Conservation (phyloP, 1,140 invertebrate species). For the Drosophila nasuta region DNA sequence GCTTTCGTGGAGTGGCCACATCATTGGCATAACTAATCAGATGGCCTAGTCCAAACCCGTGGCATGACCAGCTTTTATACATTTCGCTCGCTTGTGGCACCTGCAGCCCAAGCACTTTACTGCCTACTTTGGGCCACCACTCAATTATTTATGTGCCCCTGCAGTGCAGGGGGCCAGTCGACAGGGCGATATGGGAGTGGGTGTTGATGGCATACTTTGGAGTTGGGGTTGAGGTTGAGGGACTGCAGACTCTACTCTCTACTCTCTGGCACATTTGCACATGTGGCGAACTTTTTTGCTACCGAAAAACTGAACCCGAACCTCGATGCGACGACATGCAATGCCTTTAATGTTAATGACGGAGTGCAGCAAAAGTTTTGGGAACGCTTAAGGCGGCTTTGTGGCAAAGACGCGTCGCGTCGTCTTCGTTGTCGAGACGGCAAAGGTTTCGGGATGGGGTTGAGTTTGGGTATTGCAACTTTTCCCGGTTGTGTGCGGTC, state of each 20-base stretch:
- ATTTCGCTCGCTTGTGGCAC: slow-evolving; percentile 46
- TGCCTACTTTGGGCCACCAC: slow-evolving; percentile 76
- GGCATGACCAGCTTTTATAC: slow-evolving; percentile 10
- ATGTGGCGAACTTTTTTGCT: slow-evolving; percentile 40
- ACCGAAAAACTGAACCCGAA: slow-evolving; percentile 1
- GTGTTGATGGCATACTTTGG: background rate
- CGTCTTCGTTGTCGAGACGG: background rate
- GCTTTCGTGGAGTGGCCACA: slow-evolving; percentile 32
- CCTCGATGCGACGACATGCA: slow-evolving; percentile 46
- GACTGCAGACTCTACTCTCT: background rate
- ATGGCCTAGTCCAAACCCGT: background rate
- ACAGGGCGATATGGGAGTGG: background rate
- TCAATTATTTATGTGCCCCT: slow-evolving; percentile 80
- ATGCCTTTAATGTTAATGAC: slow-evolving; percentile 82
- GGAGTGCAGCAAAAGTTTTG: slow-evolving; percentile 62
- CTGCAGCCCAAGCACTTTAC: slow-evolving; percentile 68
- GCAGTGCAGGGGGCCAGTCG: slow-evolving; percentile 51
- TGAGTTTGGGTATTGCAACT: slow-evolving; percentile 44
- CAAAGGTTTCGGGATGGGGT: too few species aligned
- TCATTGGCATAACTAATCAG: slow-evolving; percentile 64
- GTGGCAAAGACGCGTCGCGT: slow-evolving; percentile 54
- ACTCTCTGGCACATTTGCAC: slow-evolving; percentile 27
- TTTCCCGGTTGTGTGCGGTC: slow-evolving; percentile 51
- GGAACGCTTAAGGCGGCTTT: slow-evolving; percentile 75
- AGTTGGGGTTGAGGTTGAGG: background rate